Base-by-base conservation (phyloP, 2,113 vertebrate species). In the Scomber scombrus region DNA sequence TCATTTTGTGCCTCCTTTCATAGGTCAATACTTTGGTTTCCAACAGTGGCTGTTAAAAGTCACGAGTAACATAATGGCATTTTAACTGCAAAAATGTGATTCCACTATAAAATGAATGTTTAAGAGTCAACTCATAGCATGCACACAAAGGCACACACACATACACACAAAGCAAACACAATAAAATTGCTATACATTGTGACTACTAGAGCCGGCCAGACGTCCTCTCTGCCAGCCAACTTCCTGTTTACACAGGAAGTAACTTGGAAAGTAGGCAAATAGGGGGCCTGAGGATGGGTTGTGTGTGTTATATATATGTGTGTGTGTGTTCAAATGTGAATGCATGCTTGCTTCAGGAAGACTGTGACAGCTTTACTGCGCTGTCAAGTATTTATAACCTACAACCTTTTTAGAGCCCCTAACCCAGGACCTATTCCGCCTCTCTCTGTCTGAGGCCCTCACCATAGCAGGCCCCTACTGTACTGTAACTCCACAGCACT, bases 321-420 rank as follows among this genome's bases (percentile, higher is more conserved):
- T 54, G 74, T 54, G 74, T 76, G 67, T 68, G 74, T 71, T 62
- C 71, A 75, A 78, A 81, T 64, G 34, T 47, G 81, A 57, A 80
- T 55, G 54, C 72, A 60, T 72, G 71, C 79, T 79, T 54, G 61
- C 82, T 85, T 85, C 90, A 92, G 93, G 91, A 91, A 92, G 88
- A 88, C 10, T 57, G 21, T 89, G 93, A 92, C 90, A 93, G 88
- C 71, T 93, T 93, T 93, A 93, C 88, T 84, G 84, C 85, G 34
- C 80, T 71, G 73, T 89, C 82, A 76, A 91, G 88, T 93, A 92
- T 93, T 94, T 94, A 93, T 92, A 92, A 92, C 92, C 90, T 89
- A 67, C 83, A 91, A 91, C 86, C 90, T 86, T 92, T 90, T 85
- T 43, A 84, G 84, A 88, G 87, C 75, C 78, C 83, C 82, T 70